Evolutionary conservation across 2,797 vertebrate genomes (phyloP), one percentile per base, ranked within the genome.

Genomic region (Streptopelia turtur): DNA sequence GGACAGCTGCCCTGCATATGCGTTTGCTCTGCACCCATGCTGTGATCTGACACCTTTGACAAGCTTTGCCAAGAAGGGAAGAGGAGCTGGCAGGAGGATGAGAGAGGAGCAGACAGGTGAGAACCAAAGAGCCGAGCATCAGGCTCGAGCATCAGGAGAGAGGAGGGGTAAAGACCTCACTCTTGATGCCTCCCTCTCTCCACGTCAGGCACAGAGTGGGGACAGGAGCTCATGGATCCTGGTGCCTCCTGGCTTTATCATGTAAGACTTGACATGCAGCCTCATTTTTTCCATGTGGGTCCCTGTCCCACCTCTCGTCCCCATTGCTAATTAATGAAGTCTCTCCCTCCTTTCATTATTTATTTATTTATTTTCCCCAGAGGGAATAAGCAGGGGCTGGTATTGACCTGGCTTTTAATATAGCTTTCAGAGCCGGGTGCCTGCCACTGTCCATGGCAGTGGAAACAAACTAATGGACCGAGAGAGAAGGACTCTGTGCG

Each of bases 351-450:
- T 81, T 87, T 92, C 31, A 35, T 87, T 92, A 94, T 79, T 95
- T 93, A 89, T 91, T 95, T 92, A 84, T 91, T 95, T 92, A 84
- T 84, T 95, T 93, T 79, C 28, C 95, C 91, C 87, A n/a, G 31
- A 59, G 96, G 91, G 77, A 90, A 87, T 87, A 93, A 95, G 93
- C 85, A 72, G 79, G 57, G 76, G 31, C 82, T 75, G 59, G 50
- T 97, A 97, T 97, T 97, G 97, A 97, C 89, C 87, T 60, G 81
- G 90, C 95, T 97, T 97, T 97, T 97, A 97, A 95, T 87, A 93
- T 60, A 95, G 97, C 95, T 97, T 96, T 97, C 96, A 97, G 89
- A 92, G 82, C 63, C 0, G 71, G 39, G 30, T 69, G 88, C 75
- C 82, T 92, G 94, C 83, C 81, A 92, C 90, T 90, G 95, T 81